phyloP scores from a whole-genome alignment of 1,140 invertebrate species.

The Holcopasites calliopsidis region DNA sequence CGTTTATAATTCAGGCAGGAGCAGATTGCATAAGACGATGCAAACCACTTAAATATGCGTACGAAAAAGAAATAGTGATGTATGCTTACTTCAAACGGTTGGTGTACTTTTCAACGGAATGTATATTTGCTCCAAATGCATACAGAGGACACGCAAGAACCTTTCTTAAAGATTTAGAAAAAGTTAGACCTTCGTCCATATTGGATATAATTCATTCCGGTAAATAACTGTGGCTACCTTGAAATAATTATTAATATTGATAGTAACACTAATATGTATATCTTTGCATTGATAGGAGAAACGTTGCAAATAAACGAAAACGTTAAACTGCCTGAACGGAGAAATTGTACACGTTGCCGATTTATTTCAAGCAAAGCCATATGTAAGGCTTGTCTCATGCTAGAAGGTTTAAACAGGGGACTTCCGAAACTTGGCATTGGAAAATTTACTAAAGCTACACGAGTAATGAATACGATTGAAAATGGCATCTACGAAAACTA shows the following conservation, averaged over 20 bases:
- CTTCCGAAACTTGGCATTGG: slow-evolving; percentile 92
- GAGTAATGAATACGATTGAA: slow-evolving; percentile 65
- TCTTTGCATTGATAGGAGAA: slow-evolving; percentile 86
- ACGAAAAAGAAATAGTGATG: slow-evolving; percentile 99
- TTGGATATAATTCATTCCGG: slow-evolving; percentile 99
- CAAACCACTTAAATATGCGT: slow-evolving; percentile 99
- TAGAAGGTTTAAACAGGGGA: slow-evolving; percentile 97
- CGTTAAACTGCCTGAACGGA: slow-evolving; percentile 89
- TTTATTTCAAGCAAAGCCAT: slow-evolving; percentile 97
- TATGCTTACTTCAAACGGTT: slow-evolving; percentile 98
- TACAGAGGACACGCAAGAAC: slow-evolving; percentile 96
- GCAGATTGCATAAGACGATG: slow-evolving; percentile 94
- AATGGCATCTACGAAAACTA: slow-evolving; percentile 14
- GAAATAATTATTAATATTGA: not conserved
- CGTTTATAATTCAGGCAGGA: slow-evolving; percentile 83
- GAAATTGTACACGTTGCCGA: slow-evolving; percentile 92
- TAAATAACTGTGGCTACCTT: slow-evolving; percentile 66
- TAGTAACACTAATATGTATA: slow-evolving; percentile 40
- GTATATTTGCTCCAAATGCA: slow-evolving; percentile 98
- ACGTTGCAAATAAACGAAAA: slow-evolving; percentile 89
- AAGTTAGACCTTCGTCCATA: slow-evolving; percentile 94
- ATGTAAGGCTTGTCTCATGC: slow-evolving; percentile 97
- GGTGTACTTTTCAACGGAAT: slow-evolving; percentile 99
- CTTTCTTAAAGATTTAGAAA: slow-evolving; percentile 97
- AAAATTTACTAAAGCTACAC: slow-evolving; percentile 89